These are phyloP conservation scores for Eunapius fragilis DNA, from an alignment of 37 sponge, comb jelly and placozoan species.

Conservation along the genomic window DNA sequence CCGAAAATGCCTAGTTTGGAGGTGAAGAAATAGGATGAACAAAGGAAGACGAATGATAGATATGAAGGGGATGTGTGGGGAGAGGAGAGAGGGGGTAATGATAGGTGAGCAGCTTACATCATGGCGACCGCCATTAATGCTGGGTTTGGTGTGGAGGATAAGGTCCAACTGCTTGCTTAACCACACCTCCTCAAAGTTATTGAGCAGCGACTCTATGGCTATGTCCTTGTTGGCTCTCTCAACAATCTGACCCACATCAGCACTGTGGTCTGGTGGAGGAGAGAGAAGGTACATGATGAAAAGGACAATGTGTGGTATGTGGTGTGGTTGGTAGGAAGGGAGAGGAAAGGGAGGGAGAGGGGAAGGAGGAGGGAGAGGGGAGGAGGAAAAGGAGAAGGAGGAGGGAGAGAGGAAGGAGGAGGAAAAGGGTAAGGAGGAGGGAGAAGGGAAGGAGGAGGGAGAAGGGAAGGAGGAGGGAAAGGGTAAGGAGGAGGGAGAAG, in stretches of 20 bases:
- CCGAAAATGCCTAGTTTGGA: too few relatives aligned
- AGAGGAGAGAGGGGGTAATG: background rate
- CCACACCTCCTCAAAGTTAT: slow-evolving; percentile 97
- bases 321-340: background rate
- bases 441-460: too few relatives aligned
- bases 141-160: slow-evolving; percentile 17
- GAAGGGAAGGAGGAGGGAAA: too few relatives aligned
- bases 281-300: too few relatives aligned
- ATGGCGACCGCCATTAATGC: background rate
- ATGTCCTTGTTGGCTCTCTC: slow-evolving; percentile 86
- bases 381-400: background rate
- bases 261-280: slow-evolving; percentile 31
- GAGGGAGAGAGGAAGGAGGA: too few relatives aligned
- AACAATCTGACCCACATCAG: slow-evolving; percentile 61
- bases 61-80: background rate
- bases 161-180: slow-evolving; percentile 80
- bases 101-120: slow-evolving; percentile 14
- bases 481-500: too few relatives aligned
- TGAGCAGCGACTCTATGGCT: slow-evolving; percentile 81
- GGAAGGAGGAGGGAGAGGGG: background rate
- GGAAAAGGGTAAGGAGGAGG: too few relatives aligned
- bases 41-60: too few relatives aligned
- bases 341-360: background rate
- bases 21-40: too few relatives aligned
- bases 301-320: too few relatives aligned